These are phyloP conservation scores for Phrixothrix hirtus DNA, from an alignment of 2,888 invertebrate genomes.

Conservation along the genomic window DNA sequence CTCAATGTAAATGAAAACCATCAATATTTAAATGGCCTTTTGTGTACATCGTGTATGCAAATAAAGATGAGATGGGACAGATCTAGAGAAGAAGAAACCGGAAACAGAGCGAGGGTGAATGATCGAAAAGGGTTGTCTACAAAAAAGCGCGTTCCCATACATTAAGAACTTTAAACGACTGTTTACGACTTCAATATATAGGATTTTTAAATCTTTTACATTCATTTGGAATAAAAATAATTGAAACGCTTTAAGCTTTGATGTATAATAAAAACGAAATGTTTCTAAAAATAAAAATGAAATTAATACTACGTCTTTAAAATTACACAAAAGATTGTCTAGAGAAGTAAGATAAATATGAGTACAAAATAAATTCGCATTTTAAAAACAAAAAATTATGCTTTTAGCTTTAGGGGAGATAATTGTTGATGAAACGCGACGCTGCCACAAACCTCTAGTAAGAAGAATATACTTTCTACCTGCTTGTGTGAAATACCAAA, in stretches of 20 bases:
- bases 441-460: constrained; percentile 6
- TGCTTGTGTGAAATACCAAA: constrained; percentile 11
- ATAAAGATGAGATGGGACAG: constrained; percentile 35
- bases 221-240: no score
- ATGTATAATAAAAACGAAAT: no score
- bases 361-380: no score
- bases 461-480: constrained; percentile 15
- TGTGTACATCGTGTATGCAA: constrained; percentile 37
- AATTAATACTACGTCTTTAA: no score
- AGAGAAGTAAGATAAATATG: constrained; percentile 2
- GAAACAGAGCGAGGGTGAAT: constrained; percentile 34
- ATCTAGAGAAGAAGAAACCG: constrained; percentile 37
- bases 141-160: constrained; percentile 33
- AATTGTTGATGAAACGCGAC: no score
- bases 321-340: no score
- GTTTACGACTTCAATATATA: no score
- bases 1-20: constrained; percentile 20
- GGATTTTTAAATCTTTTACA: no score
- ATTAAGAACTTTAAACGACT: no score
- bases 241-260: no score
- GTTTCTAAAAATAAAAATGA: no score
- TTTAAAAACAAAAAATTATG: not conserved
- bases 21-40: constrained; percentile 28
- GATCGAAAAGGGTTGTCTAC: constrained; percentile 34
- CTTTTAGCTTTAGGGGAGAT: constrained; percentile 10